Base-by-base conservation (phyloP, 2,797 vertebrate species). In the Hozukius guyotensis region DNA sequence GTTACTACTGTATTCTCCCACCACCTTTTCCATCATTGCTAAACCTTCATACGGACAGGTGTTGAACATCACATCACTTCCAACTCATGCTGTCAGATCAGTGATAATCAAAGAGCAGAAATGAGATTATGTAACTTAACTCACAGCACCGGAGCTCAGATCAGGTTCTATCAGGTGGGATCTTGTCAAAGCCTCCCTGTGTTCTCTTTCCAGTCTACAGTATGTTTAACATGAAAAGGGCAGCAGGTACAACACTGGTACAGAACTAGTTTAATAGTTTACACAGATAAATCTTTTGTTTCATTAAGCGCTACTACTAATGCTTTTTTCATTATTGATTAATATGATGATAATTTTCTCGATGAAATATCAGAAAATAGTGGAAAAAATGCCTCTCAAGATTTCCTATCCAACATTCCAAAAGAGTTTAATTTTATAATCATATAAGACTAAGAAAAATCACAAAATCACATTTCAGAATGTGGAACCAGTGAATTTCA, bases 61-160 rank as follows among this genome's bases (percentile, higher is more conserved):
- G 78, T 57, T 18, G 64, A 71, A 32, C 46, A 38, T 64, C 75
- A 2, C 46, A 24, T 63, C 2, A 5, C 59, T 56, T 81, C 18
- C 34, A 46, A 38, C 42, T 36, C 60, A 22, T 27, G 31, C 65
- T 81, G 77, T 77, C 86, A 80, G 61, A 81, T 81, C 53, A 36
- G 49, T 20, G 65, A 68, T 72, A 46, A 63, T 84, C 62, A 82
- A 79, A 81, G 63, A 56, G 70, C 0, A 6, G 69, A 81, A 80
- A 75, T 72, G 2, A 78, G 49, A 69, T 85, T 60, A 78, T 82
- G 55, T 76, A 76, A 80, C 10, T 72, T 53, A 62, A 71, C 73
- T 85, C 68, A 36, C 14, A 62, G 65, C 60, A 24, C 70, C 8
- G 69, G 52, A 73, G 61, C 74, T 79, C 57, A 46, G 56, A 74